phyloP scores from a whole-genome alignment of 2,113 vertebrate genomes.

The Nanorana parkeri region DNA sequence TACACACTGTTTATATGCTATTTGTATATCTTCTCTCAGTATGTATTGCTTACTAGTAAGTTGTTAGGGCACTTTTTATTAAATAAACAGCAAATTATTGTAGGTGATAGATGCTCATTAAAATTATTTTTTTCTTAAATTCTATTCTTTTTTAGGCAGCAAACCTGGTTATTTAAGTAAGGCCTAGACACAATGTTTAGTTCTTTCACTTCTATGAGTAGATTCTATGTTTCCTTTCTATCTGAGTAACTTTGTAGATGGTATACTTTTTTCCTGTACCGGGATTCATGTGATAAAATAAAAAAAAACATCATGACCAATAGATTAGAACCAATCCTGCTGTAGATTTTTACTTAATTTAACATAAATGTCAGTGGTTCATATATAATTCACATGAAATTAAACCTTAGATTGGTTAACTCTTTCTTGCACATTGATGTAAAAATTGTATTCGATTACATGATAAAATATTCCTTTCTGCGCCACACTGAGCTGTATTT shows the following conservation, averaged over 20 bases:
- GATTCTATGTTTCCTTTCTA: neutral
- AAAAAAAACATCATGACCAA: conserved; percentile 5
- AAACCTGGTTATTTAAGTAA: neutral
- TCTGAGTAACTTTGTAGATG: neutral
- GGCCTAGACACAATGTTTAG: too few species aligned
- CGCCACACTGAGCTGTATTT: neutral
- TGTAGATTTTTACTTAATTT: neutral
- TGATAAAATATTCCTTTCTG: neutral
- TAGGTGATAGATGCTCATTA: too few species aligned
- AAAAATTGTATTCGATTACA: neutral
- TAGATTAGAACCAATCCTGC: neutral
- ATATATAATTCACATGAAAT: conserved; percentile 11
- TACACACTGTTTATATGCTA: too few species aligned
- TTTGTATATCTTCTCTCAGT: too few species aligned
- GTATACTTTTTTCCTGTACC: conserved; percentile 1
- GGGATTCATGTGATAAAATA: neutral
- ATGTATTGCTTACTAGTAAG: too few species aligned
- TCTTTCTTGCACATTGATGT: neutral
- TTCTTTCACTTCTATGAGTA: too few species aligned
- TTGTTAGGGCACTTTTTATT: too few species aligned
- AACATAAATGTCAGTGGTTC: conserved; percentile 18
- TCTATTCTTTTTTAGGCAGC: neutral
- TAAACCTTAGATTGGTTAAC: neutral
- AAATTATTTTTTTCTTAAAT: neutral
- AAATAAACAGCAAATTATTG: too few species aligned